Conservation (phyloP, 1,140 invertebrate species). For the Augochlora pura region DNA sequence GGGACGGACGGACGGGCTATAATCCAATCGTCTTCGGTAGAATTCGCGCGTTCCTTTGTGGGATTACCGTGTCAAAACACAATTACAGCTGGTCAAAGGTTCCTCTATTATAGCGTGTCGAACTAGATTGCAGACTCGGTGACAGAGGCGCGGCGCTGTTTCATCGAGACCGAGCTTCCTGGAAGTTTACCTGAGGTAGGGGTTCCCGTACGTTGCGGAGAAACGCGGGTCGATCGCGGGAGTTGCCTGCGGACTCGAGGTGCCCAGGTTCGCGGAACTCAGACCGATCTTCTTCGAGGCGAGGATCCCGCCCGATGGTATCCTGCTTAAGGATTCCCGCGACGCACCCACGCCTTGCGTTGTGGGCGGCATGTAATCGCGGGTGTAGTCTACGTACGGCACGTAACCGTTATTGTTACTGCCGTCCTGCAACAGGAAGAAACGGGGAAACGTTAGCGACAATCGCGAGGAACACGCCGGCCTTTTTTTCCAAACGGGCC, state of each 20-base stretch:
- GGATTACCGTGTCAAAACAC: conserved; percentile 29
- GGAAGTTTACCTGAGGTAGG: conserved; percentile 85
- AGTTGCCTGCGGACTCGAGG: conserved; percentile 78
- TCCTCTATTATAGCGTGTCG: conserved; percentile 20
- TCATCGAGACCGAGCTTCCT: background rate
- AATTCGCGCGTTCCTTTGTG: conserved; percentile 14
- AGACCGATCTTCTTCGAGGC: conserved; percentile 82
- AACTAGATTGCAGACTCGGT: conserved; percentile 37
- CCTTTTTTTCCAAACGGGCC: background rate
- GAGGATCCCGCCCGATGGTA: conserved; percentile 79
- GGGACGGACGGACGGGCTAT: background rate
- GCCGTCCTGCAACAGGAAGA: conserved; percentile 82
- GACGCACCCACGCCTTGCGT: conserved; percentile 79
- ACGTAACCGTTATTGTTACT: conserved; percentile 94
- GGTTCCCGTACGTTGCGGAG: conserved; percentile 93
- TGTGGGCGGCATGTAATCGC: conserved; percentile 91
- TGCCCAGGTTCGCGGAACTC: conserved; percentile 81
- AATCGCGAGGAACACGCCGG: background rate
- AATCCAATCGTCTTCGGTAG: conserved; percentile 26
- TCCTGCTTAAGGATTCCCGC: conserved; percentile 81
- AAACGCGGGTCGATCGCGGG: conserved; percentile 90
- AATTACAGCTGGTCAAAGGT: conserved; percentile 46
- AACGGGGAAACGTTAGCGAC: background rate
- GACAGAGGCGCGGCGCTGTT: background rate
- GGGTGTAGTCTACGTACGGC: conserved; percentile 91